These are phyloP conservation scores for Malurus cyaneus DNA, from an alignment of 2,113 vertebrate species.

Conservation along the genomic window DNA sequence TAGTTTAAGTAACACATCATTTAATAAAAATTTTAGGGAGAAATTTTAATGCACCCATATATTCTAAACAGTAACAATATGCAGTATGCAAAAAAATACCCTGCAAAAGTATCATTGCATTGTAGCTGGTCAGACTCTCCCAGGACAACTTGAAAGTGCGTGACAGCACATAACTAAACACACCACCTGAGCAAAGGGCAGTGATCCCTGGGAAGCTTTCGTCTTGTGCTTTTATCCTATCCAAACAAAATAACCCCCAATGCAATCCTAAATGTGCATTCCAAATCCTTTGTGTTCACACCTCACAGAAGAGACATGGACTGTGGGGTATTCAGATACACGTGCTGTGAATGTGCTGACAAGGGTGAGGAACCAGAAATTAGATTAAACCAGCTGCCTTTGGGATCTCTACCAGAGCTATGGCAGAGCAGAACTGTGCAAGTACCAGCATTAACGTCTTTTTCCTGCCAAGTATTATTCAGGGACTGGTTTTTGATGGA, in stretches of 20 bases:
- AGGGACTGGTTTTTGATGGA: neutral
- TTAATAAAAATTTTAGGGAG: neutral
- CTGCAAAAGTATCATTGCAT: neutral
- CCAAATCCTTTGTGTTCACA: neutral
- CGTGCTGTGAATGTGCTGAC: neutral
- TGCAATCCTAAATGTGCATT: neutral
- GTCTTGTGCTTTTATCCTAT: neutral
- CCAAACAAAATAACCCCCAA: neutral
- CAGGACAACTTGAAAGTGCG: neutral
- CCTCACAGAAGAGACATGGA: neutral
- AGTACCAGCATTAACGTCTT: neutral
- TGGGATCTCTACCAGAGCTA: neutral
- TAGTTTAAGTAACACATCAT: neutral
- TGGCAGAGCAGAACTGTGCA: neutral
- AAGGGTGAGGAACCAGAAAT: neutral
- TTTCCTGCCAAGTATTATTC: neutral
- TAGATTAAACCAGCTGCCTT: neutral
- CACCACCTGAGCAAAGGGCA: neutral
- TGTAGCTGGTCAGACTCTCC: neutral
- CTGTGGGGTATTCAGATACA: neutral
- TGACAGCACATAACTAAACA: neutral
- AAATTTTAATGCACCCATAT: neutral
- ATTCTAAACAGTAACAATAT: neutral
- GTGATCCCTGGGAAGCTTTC: neutral
- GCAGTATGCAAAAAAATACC: neutral